A percentile compares a stretch with the other conserved stretches of the same genome.
Conservation (phyloP, 1,140 invertebrate genomes). For the Drosophila navojoa region DNA sequence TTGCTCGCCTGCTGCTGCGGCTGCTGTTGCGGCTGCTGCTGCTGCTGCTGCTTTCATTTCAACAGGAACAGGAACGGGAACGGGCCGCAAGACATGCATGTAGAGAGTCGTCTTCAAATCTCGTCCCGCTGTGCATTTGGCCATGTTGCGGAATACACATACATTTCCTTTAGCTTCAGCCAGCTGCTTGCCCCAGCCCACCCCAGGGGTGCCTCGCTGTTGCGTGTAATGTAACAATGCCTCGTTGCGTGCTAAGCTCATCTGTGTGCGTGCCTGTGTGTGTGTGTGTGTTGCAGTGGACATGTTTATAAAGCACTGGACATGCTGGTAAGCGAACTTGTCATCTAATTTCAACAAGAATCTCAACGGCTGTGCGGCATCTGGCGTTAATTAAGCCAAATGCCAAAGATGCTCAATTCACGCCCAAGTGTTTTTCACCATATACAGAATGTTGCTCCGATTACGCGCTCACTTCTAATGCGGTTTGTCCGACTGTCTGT, state of each 20-base stretch:
- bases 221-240: conserved; percentile 60
- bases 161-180: conserved; percentile 49
- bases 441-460: conserved; percentile 65
- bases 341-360: conserved; percentile 59
- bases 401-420: conserved; percentile 80
- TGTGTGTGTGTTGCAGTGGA: conserved; percentile 27
- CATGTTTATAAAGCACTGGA: conserved; percentile 38
- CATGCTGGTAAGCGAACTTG: conserved; percentile 19
- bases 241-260: conserved; percentile 34
- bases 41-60: conserved; percentile 64
- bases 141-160: conserved; percentile 53
- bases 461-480: conserved; percentile 67
- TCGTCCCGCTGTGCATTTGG: conserved; percentile 63
- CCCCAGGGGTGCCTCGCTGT: conserved; percentile 41
- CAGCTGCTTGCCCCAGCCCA: conserved; percentile 1
- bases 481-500: conserved; percentile 15
- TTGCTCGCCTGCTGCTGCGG: conserved; percentile 57
- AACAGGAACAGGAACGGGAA: conserved; percentile 60
- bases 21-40: conserved; percentile 18
- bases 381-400: conserved; percentile 74
- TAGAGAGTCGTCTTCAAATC: conserved; percentile 34
- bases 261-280: neutral
- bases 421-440: conserved; percentile 78
- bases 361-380: conserved; percentile 57
- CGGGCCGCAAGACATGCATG: conserved; percentile 24